A percentile compares a stretch with the other conserved stretches of the same genome.
These are phyloP conservation scores for Lycophotia porphyrea DNA, from an alignment of 2,888 invertebrate genomes.

Conservation along the genomic window DNA sequence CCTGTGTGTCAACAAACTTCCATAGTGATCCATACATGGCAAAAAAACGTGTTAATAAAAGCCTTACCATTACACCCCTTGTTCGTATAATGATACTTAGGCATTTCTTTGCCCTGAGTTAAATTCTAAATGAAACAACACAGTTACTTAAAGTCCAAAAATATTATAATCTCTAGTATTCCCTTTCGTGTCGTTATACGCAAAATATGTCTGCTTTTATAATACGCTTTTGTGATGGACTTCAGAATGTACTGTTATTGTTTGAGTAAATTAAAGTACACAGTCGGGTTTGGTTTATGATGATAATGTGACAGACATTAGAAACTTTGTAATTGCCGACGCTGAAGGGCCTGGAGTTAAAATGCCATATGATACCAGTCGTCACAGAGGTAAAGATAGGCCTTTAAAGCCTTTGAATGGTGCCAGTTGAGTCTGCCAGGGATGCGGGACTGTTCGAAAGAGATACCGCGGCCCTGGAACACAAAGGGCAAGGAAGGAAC, in stretches of 20 bases:
- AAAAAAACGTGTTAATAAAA: neutral
- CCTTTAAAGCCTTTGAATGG: neutral
- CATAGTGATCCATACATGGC: neutral
- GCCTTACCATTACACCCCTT: neutral
- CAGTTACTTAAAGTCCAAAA: neutral
- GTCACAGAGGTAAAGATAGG: neutral
- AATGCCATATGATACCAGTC: neutral
- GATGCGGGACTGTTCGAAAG: too few species aligned
- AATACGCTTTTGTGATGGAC: slow-evolving; percentile 1
- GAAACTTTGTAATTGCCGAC: neutral
- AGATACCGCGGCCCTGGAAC: too few species aligned
- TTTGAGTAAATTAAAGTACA: neutral
- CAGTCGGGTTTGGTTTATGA: neutral
- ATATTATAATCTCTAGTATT: slow-evolving; percentile 11
- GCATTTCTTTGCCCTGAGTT: neutral
- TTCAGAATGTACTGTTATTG: slow-evolving; percentile 1
- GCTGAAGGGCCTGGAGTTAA: neutral
- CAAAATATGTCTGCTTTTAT: slow-evolving; percentile 16
- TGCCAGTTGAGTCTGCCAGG: too few species aligned
- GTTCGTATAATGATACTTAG: neutral
- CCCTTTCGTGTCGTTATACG: slow-evolving; percentile 8
- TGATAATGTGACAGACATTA: neutral
- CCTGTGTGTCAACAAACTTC: neutral
- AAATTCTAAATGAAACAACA: slow-evolving; percentile 16
- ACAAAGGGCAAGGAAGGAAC: too few species aligned